phyloP scores from a whole-genome alignment of 2,888 invertebrate species.

The Antheraea assamensis region DNA sequence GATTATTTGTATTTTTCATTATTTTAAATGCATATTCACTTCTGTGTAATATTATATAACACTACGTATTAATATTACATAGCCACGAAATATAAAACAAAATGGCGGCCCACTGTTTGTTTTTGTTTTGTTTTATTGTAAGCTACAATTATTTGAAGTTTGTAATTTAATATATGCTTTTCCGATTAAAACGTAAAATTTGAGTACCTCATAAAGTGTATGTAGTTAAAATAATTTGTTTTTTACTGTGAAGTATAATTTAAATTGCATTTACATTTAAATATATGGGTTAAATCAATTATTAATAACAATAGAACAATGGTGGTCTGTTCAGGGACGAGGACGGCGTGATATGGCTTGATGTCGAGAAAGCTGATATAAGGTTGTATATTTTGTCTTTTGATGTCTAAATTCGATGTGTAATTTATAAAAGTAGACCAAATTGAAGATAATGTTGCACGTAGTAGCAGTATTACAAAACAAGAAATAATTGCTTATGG shows the following conservation, averaged over 20 bases:
- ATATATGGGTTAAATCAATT: constrained; percentile 13
- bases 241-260: not conserved
- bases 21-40: not conserved
- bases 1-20: not conserved
- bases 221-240: not conserved
- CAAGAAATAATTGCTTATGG: not conserved
- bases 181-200: not conserved
- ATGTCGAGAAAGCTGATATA: not conserved
- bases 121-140: not conserved
- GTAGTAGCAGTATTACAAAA: not conserved
- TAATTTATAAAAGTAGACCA: not conserved
- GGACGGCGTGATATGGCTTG: constrained; percentile 5
- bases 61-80: not conserved
- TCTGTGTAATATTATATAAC: not conserved
- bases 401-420: not conserved
- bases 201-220: not conserved
- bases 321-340: not conserved
- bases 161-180: not conserved
- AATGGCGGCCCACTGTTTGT: not conserved
- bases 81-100: not conserved
- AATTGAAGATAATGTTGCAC: not conserved
- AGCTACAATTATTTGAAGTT: not conserved
- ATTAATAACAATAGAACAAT: constrained; percentile 13
- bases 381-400: not conserved
- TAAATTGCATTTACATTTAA: not conserved